A percentile compares a stretch with the other conserved stretches of the same genome.
Conservation (phyloP, 2,113 vertebrate genomes). For the Chrysochloris asiatica region DNA sequence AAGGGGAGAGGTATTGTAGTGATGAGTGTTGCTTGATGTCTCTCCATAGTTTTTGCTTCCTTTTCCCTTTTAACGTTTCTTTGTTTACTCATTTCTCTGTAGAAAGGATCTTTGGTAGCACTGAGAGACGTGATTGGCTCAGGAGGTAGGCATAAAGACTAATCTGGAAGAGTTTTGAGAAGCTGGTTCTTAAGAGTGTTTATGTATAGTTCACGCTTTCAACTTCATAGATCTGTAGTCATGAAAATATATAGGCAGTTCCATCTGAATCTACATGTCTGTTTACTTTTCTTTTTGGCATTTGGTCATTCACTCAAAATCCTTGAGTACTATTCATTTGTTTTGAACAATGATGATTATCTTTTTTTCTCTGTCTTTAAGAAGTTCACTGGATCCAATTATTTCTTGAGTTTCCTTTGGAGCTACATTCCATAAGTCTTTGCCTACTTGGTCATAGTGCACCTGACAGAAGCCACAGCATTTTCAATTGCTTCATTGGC, state of each 20-base stretch:
- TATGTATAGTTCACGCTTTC: background rate
- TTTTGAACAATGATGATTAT: background rate
- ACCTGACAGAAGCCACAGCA: background rate
- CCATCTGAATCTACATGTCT: background rate
- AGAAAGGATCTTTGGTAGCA: background rate
- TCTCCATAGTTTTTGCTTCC: background rate
- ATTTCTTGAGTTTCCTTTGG: background rate
- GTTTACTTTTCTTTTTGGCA: background rate
- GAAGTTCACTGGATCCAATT: background rate
- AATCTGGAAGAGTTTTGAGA: background rate
- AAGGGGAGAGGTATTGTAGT: accelerated
- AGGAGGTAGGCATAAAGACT: accelerated
- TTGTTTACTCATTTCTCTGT: background rate
- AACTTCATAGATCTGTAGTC: background rate
- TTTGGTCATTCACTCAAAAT: background rate
- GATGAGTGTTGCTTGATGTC: accelerated
- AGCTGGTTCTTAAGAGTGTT: accelerated
- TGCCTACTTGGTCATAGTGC: background rate
- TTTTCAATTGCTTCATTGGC: background rate
- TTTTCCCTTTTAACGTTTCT: background rate
- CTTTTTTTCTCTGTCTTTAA: background rate
- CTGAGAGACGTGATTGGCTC: no score
- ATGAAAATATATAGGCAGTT: accelerated
- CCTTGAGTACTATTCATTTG: background rate
- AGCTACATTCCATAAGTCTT: background rate